These are phyloP conservation scores for Argyrosomus regius DNA, from an alignment of 2,797 vertebrate genomes.

Conservation along the genomic window DNA sequence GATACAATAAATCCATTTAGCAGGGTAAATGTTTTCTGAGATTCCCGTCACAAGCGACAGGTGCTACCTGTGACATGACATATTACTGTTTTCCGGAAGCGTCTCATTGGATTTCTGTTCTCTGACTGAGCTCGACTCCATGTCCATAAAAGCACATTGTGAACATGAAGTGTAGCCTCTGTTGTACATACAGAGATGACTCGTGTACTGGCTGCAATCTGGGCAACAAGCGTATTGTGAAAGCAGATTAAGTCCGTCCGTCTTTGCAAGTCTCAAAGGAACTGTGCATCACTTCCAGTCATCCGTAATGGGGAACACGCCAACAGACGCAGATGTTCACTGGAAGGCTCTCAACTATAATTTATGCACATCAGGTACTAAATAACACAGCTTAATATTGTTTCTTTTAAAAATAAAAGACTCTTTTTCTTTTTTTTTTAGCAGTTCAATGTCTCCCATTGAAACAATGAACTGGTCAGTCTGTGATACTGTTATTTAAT, in stretches of 20 bases:
- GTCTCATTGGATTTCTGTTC: constrained; percentile 3
- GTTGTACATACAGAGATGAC: constrained; percentile 29
- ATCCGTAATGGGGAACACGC: constrained; percentile 50
- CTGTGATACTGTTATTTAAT: not conserved
- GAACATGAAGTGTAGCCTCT: constrained; percentile 2
- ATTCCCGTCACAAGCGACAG: constrained; percentile 35
- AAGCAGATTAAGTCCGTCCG: constrained; percentile 57
- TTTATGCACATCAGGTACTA: constrained; percentile 30
- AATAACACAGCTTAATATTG: constrained; percentile 6
- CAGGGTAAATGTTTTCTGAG: constrained; percentile 6
- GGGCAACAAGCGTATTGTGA: constrained; percentile 50
- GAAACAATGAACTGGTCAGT: not conserved
- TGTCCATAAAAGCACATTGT: constrained; percentile 37
- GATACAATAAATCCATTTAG: constrained; percentile 14
- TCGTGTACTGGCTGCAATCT: constrained; percentile 36
- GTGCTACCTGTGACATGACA: constrained; percentile 40
- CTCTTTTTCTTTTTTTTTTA: not conserved
- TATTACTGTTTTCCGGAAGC: constrained; percentile 12
- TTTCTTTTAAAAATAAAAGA: constrained; percentile 6
- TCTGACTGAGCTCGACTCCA: constrained; percentile 23
- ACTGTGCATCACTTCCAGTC: constrained; percentile 77
- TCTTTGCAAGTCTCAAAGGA: constrained; percentile 44
- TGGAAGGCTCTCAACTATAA: constrained; percentile 30
- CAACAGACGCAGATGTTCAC: constrained; percentile 69
- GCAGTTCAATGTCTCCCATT: not conserved